Evolutionary conservation across 2,888 invertebrate genomes (phyloP), one percentile per base, ranked within the genome.

Genomic region (Omphaloscelis lunosa): DNA sequence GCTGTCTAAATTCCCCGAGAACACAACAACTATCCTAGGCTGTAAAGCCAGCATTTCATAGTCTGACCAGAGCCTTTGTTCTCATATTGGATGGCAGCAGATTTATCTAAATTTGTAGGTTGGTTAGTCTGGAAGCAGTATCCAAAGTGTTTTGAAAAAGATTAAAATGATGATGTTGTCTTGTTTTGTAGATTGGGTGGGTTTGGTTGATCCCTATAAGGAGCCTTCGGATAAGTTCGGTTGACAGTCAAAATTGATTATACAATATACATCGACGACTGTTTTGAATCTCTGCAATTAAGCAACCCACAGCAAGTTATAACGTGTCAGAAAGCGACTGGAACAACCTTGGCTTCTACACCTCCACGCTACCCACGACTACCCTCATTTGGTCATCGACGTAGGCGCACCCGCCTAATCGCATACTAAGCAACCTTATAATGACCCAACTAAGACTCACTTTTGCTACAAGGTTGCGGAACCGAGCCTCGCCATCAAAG

Each of bases 301-400:
- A 93, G 93, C 95, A 94, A 91, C 95, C 95, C 94, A 96, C 96
- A 92, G 86, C 93, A 92, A 91, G 94, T 93, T 90, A 89, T 90
- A 90, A 94, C 94, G 91, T 93, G 94, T 93, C 92, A 88, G 92
- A 94, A 93, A 95, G 93, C 92, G 95, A 94, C 94, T 95, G 95
- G 94, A 92, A 93, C 93, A 96, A 93, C 96, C 96, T 96, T 96
- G 96, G 95, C 93, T 95, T 91, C 93, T 92, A 94, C 96, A 95
- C 96, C 96, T 96, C 96, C 96, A 93, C 91, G 92, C 96, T 93
- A 89, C 96, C 96, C 96, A 96, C 96, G 95, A 84, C 93, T 95
- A 96, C 96, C 96, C 96, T 95, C 96, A 96, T 96, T 96, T 96
- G 96, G 96, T 94, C 96, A 96, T 93, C 92, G 86, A 91, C 91